A percentile compares a stretch with the other conserved stretches of the same genome.
Evolutionary conservation across 2,113 vertebrate genomes (phyloP).

Genomic region (Bambusicola thoracicus): DNA sequence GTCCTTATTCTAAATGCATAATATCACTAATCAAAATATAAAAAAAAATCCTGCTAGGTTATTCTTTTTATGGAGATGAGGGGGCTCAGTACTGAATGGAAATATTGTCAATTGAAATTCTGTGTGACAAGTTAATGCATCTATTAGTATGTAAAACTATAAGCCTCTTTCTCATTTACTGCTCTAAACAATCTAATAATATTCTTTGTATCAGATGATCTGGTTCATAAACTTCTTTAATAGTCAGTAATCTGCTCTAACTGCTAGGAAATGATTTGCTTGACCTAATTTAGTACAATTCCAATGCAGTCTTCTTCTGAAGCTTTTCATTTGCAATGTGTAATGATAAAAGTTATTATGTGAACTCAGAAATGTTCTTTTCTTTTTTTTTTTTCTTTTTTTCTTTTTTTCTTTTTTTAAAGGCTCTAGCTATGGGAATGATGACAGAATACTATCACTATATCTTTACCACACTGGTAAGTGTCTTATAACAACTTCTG

Average conservation of each 20-base stretch:
- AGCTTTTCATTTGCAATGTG: constrained; percentile 36
- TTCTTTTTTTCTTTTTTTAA: constrained; percentile 57
- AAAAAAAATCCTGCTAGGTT: not conserved
- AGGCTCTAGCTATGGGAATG: constrained; percentile 99
- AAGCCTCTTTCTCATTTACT: constrained; percentile 47
- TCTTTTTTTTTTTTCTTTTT: constrained; percentile 60
- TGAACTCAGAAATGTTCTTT: constrained; percentile 62
- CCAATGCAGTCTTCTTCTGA: not conserved
- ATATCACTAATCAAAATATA: constrained; percentile 6
- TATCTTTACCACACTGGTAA: constrained; percentile 99
- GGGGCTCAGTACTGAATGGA: constrained; percentile 36
- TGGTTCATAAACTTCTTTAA: constrained; percentile 72
- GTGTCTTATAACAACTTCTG: constrained; percentile 62
- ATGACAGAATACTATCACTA: constrained; percentile 99
- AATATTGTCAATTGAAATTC: constrained; percentile 27
- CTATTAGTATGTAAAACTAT: constrained; percentile 62
- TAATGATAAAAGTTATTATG: constrained; percentile 46
- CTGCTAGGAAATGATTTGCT: constrained; percentile 65
- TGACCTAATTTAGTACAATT: constrained; percentile 58
- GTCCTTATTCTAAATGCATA: not conserved
- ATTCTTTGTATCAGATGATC: constrained; percentile 66
- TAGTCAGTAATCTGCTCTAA: constrained; percentile 69
- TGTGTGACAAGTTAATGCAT: constrained; percentile 45
- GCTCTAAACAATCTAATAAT: constrained; percentile 57
- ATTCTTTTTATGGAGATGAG: not conserved